Evolutionary conservation across 2,797 vertebrate genomes (phyloP).

Genomic region (Microtus agrestis): DNA sequence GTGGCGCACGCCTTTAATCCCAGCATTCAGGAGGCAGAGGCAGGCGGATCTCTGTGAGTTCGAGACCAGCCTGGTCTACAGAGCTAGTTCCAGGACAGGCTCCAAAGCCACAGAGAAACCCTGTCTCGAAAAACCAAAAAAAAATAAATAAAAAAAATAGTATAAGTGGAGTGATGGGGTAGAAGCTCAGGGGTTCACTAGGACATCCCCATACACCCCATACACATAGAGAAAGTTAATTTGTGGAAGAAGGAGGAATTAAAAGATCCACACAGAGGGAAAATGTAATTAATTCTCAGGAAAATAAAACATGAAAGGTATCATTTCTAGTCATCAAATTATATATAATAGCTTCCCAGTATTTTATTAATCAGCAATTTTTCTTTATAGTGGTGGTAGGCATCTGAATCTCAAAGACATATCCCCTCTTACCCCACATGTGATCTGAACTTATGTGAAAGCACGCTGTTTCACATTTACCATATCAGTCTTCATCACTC

Average conservation of each 20-base stretch:
- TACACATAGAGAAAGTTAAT: not conserved
- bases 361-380: not conserved
- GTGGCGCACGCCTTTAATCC: no score
- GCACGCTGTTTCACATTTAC: not conserved
- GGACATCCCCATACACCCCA: not conserved
- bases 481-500: not conserved
- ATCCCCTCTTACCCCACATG: not conserved
- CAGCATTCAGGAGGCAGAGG: no score
- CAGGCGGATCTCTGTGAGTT: no score
- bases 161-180: not conserved
- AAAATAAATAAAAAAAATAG: no score
- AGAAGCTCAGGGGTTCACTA: not conserved
- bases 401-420: not conserved
- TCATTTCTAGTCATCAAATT: not conserved
- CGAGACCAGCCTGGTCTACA: no score
- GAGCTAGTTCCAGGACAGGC: no score
- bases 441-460: not conserved
- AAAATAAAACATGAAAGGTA: conserved; percentile 4
- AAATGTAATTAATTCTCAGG: not conserved
- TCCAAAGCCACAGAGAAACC: no score
- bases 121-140: no score
- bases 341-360: not conserved
- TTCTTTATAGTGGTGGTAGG: not conserved
- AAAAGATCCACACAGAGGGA: not conserved
- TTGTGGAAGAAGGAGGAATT: not conserved